Percentiles rank a stretch among this genome's conserved stretches.
These are phyloP conservation scores for Proales similis DNA, from an alignment of 1,140 invertebrate genomes.

Conservation along the genomic window DNA sequence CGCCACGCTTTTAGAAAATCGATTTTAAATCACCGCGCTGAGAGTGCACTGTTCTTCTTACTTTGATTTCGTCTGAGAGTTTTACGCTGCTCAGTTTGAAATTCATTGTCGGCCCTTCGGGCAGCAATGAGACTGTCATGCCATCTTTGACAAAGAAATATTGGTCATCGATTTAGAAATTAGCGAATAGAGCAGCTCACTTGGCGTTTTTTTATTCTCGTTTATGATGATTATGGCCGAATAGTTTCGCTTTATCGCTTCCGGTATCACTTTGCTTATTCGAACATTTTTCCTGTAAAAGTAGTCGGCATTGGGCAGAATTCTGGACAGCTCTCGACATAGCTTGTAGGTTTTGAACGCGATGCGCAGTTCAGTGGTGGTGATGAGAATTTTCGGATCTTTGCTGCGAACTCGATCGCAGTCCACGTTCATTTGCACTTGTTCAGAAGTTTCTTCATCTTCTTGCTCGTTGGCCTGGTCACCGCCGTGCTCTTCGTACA, in stretches of 20 bases:
- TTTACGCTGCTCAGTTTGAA: constrained; percentile 59
- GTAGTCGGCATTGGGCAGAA: constrained; percentile 80
- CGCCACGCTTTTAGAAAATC: no score
- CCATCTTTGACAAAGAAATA: constrained; percentile 77
- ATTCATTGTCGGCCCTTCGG: constrained; percentile 86
- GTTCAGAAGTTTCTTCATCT: constrained; percentile 76
- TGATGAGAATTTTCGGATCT: constrained; percentile 87
- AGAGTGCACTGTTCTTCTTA: no score
- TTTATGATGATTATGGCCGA: constrained; percentile 2
- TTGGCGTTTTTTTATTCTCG: constrained; percentile 16
- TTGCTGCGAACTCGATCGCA: no score
- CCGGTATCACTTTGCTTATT: constrained; percentile 76
- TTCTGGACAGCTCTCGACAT: constrained; percentile 75
- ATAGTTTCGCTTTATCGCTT: constrained; percentile 56
- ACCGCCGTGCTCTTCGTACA: constrained; percentile 25
- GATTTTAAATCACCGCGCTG: constrained; percentile 43
- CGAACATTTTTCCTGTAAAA: constrained; percentile 72
- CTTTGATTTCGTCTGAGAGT: constrained; percentile 53
- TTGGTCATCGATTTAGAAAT: constrained; percentile 86
- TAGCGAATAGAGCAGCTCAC: constrained; percentile 61
- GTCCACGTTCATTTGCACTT: constrained; percentile 64
- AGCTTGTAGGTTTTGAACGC: constrained; percentile 78
- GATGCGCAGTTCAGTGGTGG: constrained; percentile 80
- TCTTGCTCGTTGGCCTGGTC: constrained; percentile 44
- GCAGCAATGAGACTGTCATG: constrained; percentile 81